Conservation (phyloP, 2,888 invertebrate species). For the Cheilosia grossa region DNA sequence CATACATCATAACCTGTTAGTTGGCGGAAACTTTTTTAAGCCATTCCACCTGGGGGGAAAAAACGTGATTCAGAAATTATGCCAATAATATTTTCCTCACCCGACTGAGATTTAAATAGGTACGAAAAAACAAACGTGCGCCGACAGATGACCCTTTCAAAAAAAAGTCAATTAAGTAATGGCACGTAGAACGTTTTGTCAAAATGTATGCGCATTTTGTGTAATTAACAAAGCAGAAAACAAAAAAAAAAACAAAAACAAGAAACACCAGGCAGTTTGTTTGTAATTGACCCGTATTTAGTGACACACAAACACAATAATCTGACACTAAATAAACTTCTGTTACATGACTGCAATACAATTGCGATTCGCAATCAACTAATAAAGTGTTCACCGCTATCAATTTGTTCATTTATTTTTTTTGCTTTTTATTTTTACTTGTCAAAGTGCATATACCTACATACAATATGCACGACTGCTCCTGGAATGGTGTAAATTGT, state of each 20-base stretch:
- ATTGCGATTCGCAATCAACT: conserved; percentile 28
- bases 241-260: neutral
- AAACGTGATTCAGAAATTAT: too few relatives aligned
- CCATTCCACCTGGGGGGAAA: too few relatives aligned
- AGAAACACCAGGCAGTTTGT: neutral
- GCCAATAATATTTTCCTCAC: too few relatives aligned
- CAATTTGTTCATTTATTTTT: conserved; percentile 47
- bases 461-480: neutral
- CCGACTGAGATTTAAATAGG: too few relatives aligned
- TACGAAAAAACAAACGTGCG: too few relatives aligned
- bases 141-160: too few relatives aligned
- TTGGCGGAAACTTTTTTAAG: too few relatives aligned
- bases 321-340: conserved; percentile 11
- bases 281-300: conserved; percentile 22
- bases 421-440: neutral
- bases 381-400: conserved; percentile 48
- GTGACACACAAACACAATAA: neutral
- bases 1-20: too few relatives aligned
- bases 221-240: neutral
- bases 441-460: neutral
- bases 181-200: neutral
- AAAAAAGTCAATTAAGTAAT: too few relatives aligned
- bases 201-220: conserved; percentile 18
- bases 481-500: conserved; percentile 40
- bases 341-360: conserved; percentile 38